A percentile compares a stretch with the other conserved stretches of the same genome.
These are phyloP conservation scores for Eurypyga helias DNA, from an alignment of 2,113 vertebrate genomes.

Conservation along the genomic window DNA sequence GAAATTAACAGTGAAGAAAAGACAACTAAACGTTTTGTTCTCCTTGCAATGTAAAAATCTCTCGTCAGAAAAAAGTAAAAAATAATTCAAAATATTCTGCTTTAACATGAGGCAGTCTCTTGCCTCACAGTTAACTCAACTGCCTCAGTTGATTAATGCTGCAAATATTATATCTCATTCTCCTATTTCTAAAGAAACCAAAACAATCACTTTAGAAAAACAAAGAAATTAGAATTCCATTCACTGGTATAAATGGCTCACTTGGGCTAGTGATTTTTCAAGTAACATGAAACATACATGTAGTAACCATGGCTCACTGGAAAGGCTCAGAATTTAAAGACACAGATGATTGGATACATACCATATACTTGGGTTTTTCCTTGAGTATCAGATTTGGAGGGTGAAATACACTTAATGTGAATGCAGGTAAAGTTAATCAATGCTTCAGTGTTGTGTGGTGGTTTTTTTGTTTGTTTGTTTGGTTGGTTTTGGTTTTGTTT, in stretches of 20 bases:
- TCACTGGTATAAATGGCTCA: neutral
- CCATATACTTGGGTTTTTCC: neutral
- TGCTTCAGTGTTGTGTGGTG: no score
- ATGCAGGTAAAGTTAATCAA: neutral
- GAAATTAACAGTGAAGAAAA: neutral
- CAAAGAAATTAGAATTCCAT: neutral
- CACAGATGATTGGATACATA: neutral
- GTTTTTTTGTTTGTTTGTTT: no score
- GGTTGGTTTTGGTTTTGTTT: no score
- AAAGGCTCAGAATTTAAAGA: neutral
- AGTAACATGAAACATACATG: neutral
- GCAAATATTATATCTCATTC: neutral
- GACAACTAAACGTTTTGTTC: neutral
- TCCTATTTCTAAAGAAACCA: neutral
- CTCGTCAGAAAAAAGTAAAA: neutral
- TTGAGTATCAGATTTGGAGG: neutral
- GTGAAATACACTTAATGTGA: neutral
- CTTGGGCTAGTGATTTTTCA: neutral
- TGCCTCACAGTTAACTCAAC: neutral
- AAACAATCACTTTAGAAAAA: neutral
- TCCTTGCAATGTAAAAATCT: neutral
- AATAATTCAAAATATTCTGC: neutral
- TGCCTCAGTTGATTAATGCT: neutral
- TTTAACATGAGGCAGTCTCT: neutral
- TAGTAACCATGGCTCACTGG: neutral